Base-by-base conservation (phyloP, 37 sponge, comb jelly and placozoan genomes). In the Chondrosia reniformis region DNA sequence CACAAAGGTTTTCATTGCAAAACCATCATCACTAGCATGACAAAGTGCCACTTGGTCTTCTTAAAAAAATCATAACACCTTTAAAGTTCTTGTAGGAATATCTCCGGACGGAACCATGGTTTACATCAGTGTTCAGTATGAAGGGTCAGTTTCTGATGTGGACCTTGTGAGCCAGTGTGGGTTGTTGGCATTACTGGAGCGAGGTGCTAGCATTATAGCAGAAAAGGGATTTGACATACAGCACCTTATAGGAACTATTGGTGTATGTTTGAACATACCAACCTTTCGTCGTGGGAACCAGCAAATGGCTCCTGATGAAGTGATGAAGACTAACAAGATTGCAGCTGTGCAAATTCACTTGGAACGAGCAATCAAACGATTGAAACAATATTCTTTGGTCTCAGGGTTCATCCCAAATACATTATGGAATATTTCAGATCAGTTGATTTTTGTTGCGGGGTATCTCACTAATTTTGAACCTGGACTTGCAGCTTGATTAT, bases 231-330 rank as follows among this genome's bases (percentile, higher is more conserved):
- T 76, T 46, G 55, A 76, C 32, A 52, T 76, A 25, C 76, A 76
- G 55, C 55, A 76, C 33, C 31, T 76, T 21, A 32, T 76, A 22
- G 36, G 55, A 28, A n/a, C 54, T 34, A 15, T 76, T 30, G 76
- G 76, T 76, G 32, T 76, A 10, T 57, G 33, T 46, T 76, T 76
- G 32, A 76, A 76, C 55, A 42, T 76, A 46, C 76, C 76, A 1
- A 55, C 76, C 27, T 76, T 76, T 55, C 56, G 49, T 4, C 1
- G 39, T 21, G 33, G 32, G 34, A 34, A 76, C 28, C 34, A 30
- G 27, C 76, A 49, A 46, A 36, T 76, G 36, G 28, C 76, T 9
- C 55, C 36, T 31, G 55, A 49, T 46, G 76, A 76, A 19, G 32
- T 76, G 7, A 49, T 76, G 49, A 21, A 1, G 28, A 76, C 76